Evolutionary conservation across 2,113 vertebrate genomes (phyloP), one percentile per base, ranked within the genome.

Genomic region (Myrmophylax atrothorax): DNA sequence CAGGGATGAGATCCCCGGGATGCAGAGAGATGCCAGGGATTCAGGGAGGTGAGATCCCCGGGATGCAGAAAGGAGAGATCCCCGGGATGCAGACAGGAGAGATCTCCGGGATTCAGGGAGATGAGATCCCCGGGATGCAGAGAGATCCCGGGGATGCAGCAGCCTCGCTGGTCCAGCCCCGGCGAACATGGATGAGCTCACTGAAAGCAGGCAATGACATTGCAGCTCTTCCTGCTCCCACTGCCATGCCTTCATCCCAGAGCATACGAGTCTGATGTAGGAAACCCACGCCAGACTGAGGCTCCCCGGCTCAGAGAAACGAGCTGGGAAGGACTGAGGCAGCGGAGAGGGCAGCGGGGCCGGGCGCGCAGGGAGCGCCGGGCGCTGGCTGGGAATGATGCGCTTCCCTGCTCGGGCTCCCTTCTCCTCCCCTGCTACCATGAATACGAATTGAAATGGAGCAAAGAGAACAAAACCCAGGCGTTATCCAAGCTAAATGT

Each of bases 201-300:
- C 49, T 5, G 12, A 14, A 5, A 6, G 13, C 38, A 2, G 73
- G 35, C 56, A 23, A 11, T 47, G 29, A 2, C 35, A 23, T 18
- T 49, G 28, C 76, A 62, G 37, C 58, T 59, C 50, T 40, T 68
- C 17, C 87, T 24, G 56, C 17, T 52, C 42, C 9, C 33, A 1
- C 42, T 10, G 62, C 17, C 3, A 8, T 18, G 59, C 76, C 55
- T 59, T 55, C 5, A 0, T 4, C n/a, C 58, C 47, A 10, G 8
- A n/a, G 53, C 1, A 0, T 3, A 0, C 0, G 28, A 46, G 49
- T 49, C 29, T 37, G 78, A 14, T n/a, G 70, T 0, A 18, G 64
- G 73, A 14, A 17, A 68, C 49, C 26, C 23, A 1, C 1, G 38
- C 52, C 8, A 3, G 38, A 4, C 0, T 4, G 38, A 87, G 78